phyloP scores from a whole-genome alignment of 2,888 invertebrate species.

The Bugulina stolonifera region DNA sequence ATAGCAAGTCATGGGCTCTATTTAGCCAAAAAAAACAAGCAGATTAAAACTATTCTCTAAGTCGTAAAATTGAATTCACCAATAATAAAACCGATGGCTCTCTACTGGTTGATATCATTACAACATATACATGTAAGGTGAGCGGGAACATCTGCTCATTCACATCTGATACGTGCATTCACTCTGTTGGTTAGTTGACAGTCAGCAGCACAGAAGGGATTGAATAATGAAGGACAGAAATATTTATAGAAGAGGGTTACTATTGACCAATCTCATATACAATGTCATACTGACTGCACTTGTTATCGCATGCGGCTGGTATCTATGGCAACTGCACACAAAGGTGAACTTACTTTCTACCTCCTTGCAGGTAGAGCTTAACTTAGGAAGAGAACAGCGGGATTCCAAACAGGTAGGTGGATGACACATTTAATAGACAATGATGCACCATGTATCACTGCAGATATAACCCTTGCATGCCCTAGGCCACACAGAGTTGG shows the following conservation, averaged over 20 bases:
- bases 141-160: not conserved
- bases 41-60: too few relatives aligned
- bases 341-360: not conserved
- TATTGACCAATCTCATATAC: not conserved
- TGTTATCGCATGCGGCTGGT: not conserved
- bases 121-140: too few relatives aligned
- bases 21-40: too few relatives aligned
- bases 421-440: too few relatives aligned
- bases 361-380: not conserved
- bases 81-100: not conserved
- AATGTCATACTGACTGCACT: not conserved
- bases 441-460: too few relatives aligned
- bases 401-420: too few relatives aligned
- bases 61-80: too few relatives aligned
- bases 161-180: not conserved
- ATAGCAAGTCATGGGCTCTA: too few relatives aligned
- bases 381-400: too few relatives aligned
- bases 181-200: not conserved
- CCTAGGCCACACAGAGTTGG: too few relatives aligned
- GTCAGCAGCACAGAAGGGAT: not conserved
- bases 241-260: not conserved
- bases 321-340: not conserved
- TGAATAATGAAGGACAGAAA: not conserved
- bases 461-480: too few relatives aligned
- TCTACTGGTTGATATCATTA: too few relatives aligned